Evolutionary conservation across 2,797 vertebrate species (phyloP).

Genomic region (Melanotaenia pygmaea): DNA sequence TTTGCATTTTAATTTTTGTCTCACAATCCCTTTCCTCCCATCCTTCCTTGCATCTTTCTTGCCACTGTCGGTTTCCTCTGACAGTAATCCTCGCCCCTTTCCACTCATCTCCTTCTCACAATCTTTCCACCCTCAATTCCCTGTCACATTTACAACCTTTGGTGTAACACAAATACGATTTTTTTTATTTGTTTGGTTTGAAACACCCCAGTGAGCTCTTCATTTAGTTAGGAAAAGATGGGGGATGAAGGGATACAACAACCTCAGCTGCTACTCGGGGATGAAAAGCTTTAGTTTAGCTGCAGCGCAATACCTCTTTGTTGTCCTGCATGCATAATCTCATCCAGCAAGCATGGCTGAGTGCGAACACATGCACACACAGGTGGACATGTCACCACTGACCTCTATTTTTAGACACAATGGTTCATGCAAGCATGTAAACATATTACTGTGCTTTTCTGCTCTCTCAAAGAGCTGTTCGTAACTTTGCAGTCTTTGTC

Average conservation of each 20-base stretch:
- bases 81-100: constrained; percentile 41
- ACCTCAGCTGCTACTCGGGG: constrained; percentile 29
- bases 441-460: constrained; percentile 25
- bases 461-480: neutral
- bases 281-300: constrained; percentile 55
- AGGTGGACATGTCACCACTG: constrained; percentile 53
- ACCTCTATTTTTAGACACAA: constrained; percentile 61
- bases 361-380: constrained; percentile 43
- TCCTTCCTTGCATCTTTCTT: constrained; percentile 19
- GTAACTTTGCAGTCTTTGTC: constrained; percentile 16
- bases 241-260: constrained; percentile 22
- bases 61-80: constrained; percentile 19
- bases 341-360: constrained; percentile 58
- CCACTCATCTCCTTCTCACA: constrained; percentile 5
- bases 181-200: constrained; percentile 49
- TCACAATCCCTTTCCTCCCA: constrained; percentile 1
- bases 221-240: constrained; percentile 29
- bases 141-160: constrained; percentile 51
- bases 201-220: constrained; percentile 51
- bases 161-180: constrained; percentile 69
- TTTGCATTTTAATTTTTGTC: constrained; percentile 4
- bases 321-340: constrained; percentile 57
- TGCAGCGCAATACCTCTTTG: constrained; percentile 40
- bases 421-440: constrained; percentile 40
- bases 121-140: constrained; percentile 60